These are phyloP conservation scores for Brachypalpus laphriformis DNA, from an alignment of 2,888 invertebrate genomes.

Conservation along the genomic window DNA sequence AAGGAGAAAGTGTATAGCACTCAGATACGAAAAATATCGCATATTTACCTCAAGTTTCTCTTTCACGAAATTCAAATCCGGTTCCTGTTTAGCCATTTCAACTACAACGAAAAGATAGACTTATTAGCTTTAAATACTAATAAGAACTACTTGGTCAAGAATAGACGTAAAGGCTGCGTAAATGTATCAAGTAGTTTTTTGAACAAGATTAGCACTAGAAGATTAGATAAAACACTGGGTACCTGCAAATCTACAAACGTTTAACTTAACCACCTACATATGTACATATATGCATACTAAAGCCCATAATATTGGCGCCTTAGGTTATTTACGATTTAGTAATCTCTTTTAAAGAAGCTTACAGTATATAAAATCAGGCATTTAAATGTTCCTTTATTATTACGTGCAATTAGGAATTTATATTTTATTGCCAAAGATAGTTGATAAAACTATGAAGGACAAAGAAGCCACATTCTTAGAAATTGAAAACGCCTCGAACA, in stretches of 20 bases:
- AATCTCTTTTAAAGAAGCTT: neutral
- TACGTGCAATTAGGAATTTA: no score
- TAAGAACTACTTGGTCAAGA: neutral
- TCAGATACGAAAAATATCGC: no score
- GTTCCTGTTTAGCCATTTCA: conserved; percentile 31
- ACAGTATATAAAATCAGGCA: no score
- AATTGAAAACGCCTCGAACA: no score
- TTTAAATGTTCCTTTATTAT: no score
- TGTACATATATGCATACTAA: no score
- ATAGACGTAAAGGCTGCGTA: neutral
- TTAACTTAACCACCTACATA: neutral
- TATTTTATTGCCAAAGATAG: no score
- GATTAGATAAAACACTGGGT: neutral
- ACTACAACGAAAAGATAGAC: neutral
- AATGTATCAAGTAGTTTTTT: neutral
- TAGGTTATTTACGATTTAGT: neutral
- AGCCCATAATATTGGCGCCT: neutral
- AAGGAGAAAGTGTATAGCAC: neutral
- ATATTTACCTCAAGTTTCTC: conserved; percentile 49
- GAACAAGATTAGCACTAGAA: neutral
- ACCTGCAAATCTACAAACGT: neutral
- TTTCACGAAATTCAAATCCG: conserved; percentile 42
- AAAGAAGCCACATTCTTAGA: no score
- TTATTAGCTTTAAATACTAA: neutral
- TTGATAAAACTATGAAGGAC: no score